Percentiles rank a stretch among this genome's conserved stretches.
phyloP scores from a whole-genome alignment of 1,140 invertebrate species.

The Drosophila nigrodunni region DNA sequence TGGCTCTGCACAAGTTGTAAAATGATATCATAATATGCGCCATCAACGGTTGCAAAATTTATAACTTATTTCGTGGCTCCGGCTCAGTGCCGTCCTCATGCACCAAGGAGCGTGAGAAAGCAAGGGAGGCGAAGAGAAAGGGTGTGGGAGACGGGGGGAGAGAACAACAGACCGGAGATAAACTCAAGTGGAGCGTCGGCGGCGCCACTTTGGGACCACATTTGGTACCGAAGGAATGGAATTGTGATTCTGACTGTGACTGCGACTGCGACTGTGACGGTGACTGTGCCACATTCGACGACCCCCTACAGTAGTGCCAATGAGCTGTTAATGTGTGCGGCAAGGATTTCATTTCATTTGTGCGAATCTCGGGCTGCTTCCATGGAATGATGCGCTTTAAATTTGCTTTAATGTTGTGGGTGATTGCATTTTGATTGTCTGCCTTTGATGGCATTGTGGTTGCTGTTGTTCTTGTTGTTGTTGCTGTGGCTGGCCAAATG shows the following conservation, averaged over 20 bases:
- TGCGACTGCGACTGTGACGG: slow-evolving; percentile 18
- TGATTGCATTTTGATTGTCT: slow-evolving; percentile 77
- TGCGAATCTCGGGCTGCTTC: slow-evolving; percentile 35
- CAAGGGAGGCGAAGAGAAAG: not conserved
- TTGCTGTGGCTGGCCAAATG: slow-evolving; percentile 51
- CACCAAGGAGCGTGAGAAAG: slow-evolving; percentile 29
- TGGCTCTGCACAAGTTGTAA: slow-evolving; percentile 76
- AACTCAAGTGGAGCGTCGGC: slow-evolving; percentile 62
- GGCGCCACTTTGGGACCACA: slow-evolving; percentile 69
- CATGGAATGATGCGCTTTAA: slow-evolving; percentile 49
- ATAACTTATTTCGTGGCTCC: slow-evolving; percentile 74
- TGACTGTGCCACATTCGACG: slow-evolving; percentile 27
- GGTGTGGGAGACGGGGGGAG: not conserved
- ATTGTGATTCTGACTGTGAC: slow-evolving; percentile 35
- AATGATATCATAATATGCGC: slow-evolving; percentile 83
- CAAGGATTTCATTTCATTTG: slow-evolving; percentile 79
- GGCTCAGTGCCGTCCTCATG: slow-evolving; percentile 10
- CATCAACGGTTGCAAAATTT: slow-evolving; percentile 83
- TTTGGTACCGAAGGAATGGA: slow-evolving; percentile 12
- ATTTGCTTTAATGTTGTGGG: slow-evolving; percentile 78
- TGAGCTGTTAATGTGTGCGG: slow-evolving; percentile 81
- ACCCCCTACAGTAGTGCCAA: slow-evolving; percentile 81
- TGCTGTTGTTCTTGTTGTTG: slow-evolving; percentile 5
- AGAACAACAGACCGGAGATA: slow-evolving; percentile 10
- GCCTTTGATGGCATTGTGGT: not conserved